These are phyloP conservation scores for Galagoides demidoff DNA, from an alignment of 2,797 vertebrate genomes.

Conservation along the genomic window DNA sequence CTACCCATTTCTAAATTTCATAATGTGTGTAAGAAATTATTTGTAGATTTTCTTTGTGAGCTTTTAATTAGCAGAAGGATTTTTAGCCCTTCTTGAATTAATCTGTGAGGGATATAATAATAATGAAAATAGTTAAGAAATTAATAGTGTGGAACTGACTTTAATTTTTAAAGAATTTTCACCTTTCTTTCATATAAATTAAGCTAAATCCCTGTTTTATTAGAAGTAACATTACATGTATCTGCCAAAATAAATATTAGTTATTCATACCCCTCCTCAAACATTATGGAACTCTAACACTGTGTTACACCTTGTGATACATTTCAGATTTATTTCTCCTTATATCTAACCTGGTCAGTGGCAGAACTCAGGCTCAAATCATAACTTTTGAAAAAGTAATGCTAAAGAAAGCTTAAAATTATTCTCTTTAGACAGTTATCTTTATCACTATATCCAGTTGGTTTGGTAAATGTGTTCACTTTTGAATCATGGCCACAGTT, in stretches of 20 bases:
- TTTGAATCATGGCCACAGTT: not conserved
- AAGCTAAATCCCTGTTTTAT: not conserved
- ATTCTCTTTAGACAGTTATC: not conserved
- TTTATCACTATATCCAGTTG: not conserved
- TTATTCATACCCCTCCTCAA: not conserved
- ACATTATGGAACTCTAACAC: not conserved
- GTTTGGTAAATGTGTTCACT: not conserved
- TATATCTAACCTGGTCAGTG: not conserved
- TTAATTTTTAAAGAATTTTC: conserved; percentile 3
- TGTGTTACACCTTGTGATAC: not conserved
- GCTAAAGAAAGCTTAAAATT: not conserved
- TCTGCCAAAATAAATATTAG: not conserved
- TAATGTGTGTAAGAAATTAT: not conserved
- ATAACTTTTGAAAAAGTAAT: not conserved
- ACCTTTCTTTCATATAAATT: not conserved
- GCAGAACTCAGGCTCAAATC: not conserved
- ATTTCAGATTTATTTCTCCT: not conserved
- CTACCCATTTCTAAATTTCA: not conserved
- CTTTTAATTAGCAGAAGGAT: not conserved
- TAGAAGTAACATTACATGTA: not conserved
- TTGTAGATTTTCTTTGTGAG: not conserved
- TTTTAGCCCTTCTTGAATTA: not conserved
- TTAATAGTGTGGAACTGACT: not conserved
- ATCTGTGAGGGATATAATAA: not conserved
- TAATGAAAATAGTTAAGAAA: not conserved